phyloP scores from a whole-genome alignment of 2,797 vertebrate species.

The Myripristis murdjan region DNA sequence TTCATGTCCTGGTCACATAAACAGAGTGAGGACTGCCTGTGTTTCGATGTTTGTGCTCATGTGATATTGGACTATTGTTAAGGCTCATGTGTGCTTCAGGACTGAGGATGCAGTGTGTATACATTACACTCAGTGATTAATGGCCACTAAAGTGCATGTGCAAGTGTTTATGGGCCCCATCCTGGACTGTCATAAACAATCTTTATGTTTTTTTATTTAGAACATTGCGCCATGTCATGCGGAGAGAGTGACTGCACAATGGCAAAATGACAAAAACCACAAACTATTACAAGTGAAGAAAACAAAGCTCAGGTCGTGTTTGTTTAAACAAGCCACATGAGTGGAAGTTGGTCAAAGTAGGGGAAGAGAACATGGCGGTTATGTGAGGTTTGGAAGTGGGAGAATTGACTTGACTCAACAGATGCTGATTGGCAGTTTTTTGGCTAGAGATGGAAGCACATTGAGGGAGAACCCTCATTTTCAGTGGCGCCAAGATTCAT shows the following conservation, averaged over 20 bases:
- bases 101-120: constrained; percentile 62
- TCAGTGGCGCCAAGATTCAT: too few species aligned
- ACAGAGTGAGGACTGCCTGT: constrained; percentile 16
- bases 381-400: constrained; percentile 28
- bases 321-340: not conserved
- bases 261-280: constrained; percentile 11
- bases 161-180: constrained; percentile 25
- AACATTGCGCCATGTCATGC: not conserved
- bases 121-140: constrained; percentile 61
- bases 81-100: constrained; percentile 33
- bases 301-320: not conserved
- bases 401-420: constrained; percentile 34
- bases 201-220: constrained; percentile 43
- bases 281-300: constrained; percentile 9
- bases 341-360: constrained; percentile 29
- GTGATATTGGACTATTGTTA: constrained; percentile 51
- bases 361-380: too few species aligned
- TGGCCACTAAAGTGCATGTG: constrained; percentile 21
- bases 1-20: constrained; percentile 42
- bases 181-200: constrained; percentile 20
- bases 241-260: not conserved
- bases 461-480: too few species aligned
- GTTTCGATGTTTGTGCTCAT: not conserved
- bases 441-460: constrained; percentile 29
- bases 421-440: constrained; percentile 43